These are phyloP conservation scores for Ormyrus thymus DNA, from an alignment of 2,888 invertebrate species.

Conservation along the genomic window DNA sequence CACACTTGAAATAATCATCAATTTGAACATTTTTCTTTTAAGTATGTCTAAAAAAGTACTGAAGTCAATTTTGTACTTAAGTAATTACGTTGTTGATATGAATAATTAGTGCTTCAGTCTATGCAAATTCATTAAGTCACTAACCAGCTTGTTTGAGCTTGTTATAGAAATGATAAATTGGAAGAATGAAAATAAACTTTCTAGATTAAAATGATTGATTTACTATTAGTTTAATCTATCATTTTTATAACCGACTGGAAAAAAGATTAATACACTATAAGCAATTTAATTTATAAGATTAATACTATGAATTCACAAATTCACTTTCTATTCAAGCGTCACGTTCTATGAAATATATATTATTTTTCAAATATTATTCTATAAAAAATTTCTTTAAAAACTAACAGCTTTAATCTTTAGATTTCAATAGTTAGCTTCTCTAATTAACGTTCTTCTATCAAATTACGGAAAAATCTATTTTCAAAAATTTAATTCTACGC, in stretches of 20 bases:
- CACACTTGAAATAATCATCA: conserved; percentile 13
- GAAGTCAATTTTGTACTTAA: conserved; percentile 46
- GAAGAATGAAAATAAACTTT: too few relatives aligned
- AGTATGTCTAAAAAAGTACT: conserved; percentile 37
- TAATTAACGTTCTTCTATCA: conserved; percentile 22
- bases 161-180: too few relatives aligned
- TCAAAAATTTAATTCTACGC: conserved; percentile 6
- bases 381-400: conserved; percentile 38
- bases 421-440: not conserved
- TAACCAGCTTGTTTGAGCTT: too few relatives aligned
- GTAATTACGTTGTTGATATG: conserved; percentile 51
- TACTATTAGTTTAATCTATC: too few relatives aligned
- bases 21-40: not conserved
- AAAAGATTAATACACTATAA: too few relatives aligned
- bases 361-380: conserved; percentile 17
- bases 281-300: too few relatives aligned
- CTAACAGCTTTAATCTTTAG: conserved; percentile 26
- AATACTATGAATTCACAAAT: not conserved
- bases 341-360: conserved; percentile 13
- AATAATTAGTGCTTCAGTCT: conserved; percentile 54
- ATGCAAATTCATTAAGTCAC: conserved; percentile 32
- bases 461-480: conserved; percentile 9
- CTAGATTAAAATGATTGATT: too few relatives aligned
- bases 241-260: too few relatives aligned
- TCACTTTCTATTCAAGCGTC: conserved; percentile 45